These are phyloP conservation scores for Psittacula derbiana DNA, from an alignment of 2,797 vertebrate genomes.

Conservation along the genomic window DNA sequence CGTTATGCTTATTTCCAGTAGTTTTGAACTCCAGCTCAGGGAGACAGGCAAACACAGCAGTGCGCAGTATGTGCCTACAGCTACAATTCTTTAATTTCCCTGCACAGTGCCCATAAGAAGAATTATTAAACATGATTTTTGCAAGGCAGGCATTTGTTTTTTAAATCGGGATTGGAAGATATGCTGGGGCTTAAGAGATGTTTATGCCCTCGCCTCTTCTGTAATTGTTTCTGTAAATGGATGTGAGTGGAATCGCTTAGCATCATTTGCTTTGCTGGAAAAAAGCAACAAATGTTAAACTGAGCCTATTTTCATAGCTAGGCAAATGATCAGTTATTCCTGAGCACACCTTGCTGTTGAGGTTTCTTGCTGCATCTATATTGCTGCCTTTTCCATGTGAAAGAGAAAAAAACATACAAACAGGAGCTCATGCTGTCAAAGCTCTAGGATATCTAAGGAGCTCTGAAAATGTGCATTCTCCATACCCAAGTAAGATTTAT, in stretches of 20 bases:
- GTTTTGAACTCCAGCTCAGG: constrained; percentile 30
- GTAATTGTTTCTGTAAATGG: constrained; percentile 52
- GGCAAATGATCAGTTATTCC: background rate
- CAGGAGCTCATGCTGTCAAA: background rate
- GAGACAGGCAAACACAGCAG: constrained; percentile 8
- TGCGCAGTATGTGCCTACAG: constrained; percentile 24
- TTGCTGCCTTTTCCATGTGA: background rate
- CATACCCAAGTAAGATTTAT: background rate
- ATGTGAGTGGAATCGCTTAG: constrained; percentile 37
- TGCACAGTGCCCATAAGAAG: background rate
- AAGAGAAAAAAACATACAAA: background rate
- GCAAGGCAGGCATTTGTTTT: constrained; percentile 55
- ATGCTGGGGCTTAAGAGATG: background rate
- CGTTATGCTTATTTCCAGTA: background rate
- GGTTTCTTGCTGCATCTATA: background rate
- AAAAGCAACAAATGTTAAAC: background rate
- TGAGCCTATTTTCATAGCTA: background rate
- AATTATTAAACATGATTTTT: constrained; percentile 67
- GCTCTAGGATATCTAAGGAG: background rate
- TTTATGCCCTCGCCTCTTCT: constrained; percentile 5
- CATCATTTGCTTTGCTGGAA: background rate
- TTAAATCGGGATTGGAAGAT: constrained; percentile 46
- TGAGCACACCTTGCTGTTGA: background rate
- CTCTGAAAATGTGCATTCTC: background rate
- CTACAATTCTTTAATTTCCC: constrained; percentile 34